A percentile compares a stretch with the other conserved stretches of the same genome.
These are phyloP conservation scores for Mizuhopecten yessoensis DNA, from an alignment of 1,140 invertebrate species.

Conservation along the genomic window DNA sequence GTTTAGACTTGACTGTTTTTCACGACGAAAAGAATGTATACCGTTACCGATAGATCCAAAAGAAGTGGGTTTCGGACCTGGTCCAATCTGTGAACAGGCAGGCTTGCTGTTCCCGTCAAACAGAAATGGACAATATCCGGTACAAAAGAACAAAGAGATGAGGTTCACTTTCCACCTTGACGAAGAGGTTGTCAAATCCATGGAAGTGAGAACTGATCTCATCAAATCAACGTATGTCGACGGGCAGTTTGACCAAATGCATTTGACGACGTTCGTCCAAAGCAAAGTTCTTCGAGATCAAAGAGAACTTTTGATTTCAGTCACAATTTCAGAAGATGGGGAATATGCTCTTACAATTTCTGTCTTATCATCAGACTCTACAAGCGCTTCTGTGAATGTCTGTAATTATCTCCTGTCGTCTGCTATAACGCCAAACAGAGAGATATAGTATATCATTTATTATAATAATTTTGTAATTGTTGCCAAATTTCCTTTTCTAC, in stretches of 20 bases:
- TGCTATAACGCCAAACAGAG: not conserved
- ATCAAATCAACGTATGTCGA: not conserved
- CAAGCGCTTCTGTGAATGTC: constrained; percentile 46
- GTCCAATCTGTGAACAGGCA: constrained; percentile 53
- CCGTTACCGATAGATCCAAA: constrained; percentile 58
- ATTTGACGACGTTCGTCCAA: not conserved
- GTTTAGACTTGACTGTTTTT: constrained; percentile 59
- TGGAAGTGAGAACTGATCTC: constrained; percentile 46
- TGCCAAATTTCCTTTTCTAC: too few species aligned
- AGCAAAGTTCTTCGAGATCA: not conserved
- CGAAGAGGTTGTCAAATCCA: constrained; percentile 53
- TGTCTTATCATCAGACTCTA: not conserved
- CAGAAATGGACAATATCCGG: constrained; percentile 58
- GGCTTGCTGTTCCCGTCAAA: constrained; percentile 64
- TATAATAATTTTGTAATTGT: too few species aligned
- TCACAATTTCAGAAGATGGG: constrained; percentile 45
- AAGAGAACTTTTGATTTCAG: constrained; percentile 41
- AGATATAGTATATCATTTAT: too few species aligned
- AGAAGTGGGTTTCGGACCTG: constrained; percentile 64
- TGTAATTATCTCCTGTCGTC: constrained; percentile 64
- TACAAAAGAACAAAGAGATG: not conserved
- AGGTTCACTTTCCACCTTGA: constrained; percentile 47
- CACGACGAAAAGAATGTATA: constrained; percentile 46
- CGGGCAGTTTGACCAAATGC: not conserved
- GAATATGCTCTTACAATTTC: constrained; percentile 61